These are phyloP conservation scores for Lathamus discolor DNA, from an alignment of 2,113 vertebrate species.

Conservation along the genomic window DNA sequence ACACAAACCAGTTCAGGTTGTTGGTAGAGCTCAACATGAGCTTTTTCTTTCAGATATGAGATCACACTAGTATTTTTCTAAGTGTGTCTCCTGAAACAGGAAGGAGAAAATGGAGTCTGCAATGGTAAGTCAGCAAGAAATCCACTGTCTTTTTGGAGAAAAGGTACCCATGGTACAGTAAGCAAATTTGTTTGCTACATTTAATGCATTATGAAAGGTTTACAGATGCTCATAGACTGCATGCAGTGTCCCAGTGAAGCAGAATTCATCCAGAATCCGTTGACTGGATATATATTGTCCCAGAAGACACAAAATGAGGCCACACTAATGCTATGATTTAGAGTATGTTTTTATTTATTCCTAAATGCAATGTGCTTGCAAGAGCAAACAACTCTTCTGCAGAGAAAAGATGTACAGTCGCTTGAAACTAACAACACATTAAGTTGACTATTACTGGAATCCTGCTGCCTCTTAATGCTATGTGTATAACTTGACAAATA, in stretches of 20 bases:
- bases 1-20: background rate
- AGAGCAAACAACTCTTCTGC: background rate
- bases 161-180: background rate
- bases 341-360: conserved; percentile 31
- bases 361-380: background rate
- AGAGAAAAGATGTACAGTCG: background rate
- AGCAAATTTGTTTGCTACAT: background rate
- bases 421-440: conserved; percentile 20
- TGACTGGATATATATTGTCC: background rate
- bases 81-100: background rate
- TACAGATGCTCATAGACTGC: background rate
- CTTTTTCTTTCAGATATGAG: background rate
- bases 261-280: background rate
- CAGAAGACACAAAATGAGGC: background rate
- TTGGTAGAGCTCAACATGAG: background rate
- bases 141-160: background rate
- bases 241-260: background rate
- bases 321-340: background rate
- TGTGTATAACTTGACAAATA: background rate
- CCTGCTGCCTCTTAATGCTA: conserved; percentile 31
- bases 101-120: background rate
- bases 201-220: background rate
- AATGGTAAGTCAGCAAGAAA: background rate
- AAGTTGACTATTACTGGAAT: background rate
- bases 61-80: background rate